Conservation (phyloP, 2,797 vertebrate species). For the Acanthopagrus latus region DNA sequence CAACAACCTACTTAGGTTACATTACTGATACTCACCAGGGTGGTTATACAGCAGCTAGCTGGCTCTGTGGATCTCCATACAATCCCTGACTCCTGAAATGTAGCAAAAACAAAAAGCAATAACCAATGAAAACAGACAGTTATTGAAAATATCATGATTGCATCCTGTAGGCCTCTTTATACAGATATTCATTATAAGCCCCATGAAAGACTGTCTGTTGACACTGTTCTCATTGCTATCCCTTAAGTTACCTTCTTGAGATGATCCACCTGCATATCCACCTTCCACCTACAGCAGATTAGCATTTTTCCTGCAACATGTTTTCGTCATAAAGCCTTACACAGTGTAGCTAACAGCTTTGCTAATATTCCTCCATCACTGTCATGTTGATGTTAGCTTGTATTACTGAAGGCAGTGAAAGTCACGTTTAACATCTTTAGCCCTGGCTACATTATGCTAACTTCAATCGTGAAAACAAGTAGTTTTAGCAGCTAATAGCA, state of each 20-base stretch:
- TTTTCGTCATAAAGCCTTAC: too few species aligned
- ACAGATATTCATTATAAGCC: not conserved
- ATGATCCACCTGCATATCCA: not conserved
- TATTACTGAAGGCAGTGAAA: too few species aligned
- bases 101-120: not conserved
- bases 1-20: slow-evolving; percentile 39
- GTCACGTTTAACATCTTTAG: not conserved
- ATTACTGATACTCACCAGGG: slow-evolving; percentile 67
- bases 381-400: not conserved
- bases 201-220: not conserved
- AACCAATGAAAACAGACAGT: not conserved
- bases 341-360: too few species aligned
- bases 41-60: slow-evolving; percentile 58
- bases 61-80: slow-evolving; percentile 69
- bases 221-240: not conserved
- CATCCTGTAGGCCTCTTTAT: not conserved
- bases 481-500: not conserved
- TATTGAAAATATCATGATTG: not conserved
- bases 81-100: slow-evolving; percentile 66
- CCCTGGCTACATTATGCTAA: not conserved
- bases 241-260: not conserved
- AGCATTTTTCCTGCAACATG: too few species aligned
- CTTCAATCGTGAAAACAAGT: not conserved
- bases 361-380: too few species aligned
- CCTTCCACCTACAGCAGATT: too few species aligned